phyloP scores from a whole-genome alignment of 2,888 invertebrate genomes.

The Drosophila falleni region DNA sequence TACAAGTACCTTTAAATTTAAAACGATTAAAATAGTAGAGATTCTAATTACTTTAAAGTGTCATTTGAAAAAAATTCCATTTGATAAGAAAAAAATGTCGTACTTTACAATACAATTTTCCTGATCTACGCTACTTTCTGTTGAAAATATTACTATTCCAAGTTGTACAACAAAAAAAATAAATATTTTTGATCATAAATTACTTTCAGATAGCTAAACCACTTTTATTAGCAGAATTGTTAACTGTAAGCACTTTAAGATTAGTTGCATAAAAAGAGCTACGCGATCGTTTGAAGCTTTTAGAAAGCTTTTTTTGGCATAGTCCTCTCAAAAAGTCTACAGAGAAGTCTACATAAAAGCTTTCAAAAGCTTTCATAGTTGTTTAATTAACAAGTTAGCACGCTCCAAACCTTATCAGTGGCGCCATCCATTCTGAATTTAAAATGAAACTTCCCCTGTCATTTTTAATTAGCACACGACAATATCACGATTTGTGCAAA shows the following conservation, averaged over 20 bases:
- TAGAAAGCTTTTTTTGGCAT: neutral
- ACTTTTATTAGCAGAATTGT: neutral
- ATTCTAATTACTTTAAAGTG: neutral
- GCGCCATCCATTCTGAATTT: conserved; percentile 12
- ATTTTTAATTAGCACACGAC: conserved; percentile 9
- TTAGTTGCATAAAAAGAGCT: conserved; percentile 3
- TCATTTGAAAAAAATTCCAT: neutral
- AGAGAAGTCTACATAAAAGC: conserved; percentile 49
- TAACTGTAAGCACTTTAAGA: conserved; percentile 12
- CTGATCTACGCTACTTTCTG: neutral
- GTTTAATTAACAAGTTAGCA: conserved; percentile 24
- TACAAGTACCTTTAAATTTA: neutral
- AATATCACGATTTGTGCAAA: conserved; percentile 4
- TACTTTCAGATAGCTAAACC: neutral
- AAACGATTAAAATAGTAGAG: neutral
- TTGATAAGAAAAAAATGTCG: neutral
- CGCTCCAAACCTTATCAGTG: conserved; percentile 35
- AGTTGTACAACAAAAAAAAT: neutral
- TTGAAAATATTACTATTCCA: neutral
- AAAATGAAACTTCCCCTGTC: neutral
- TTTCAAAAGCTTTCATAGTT: conserved; percentile 22
- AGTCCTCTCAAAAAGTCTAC: conserved; percentile 26
- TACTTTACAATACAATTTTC: neutral
- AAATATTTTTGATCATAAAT: neutral
- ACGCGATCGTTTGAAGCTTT: conserved; percentile 26